phyloP scores from a whole-genome alignment of 2,797 vertebrate genomes.

The Vespertilio murinus region DNA sequence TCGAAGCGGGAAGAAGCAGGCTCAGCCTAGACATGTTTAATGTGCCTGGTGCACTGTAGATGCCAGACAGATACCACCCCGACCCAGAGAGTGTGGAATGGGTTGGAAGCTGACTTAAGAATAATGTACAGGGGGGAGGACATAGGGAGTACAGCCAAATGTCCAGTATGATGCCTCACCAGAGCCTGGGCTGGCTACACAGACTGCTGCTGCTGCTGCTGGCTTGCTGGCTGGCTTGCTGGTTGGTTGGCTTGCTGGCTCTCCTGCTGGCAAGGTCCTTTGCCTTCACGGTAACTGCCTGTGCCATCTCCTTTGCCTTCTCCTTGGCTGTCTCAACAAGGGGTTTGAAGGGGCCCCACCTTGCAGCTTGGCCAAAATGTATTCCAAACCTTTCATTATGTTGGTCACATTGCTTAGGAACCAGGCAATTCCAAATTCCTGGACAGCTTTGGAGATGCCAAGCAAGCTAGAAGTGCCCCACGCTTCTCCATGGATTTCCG shows the following conservation, averaged over 20 bases:
- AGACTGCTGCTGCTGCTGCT: conserved; percentile 81
- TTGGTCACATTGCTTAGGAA: conserved; percentile 96
- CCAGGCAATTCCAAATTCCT: conserved; percentile 96
- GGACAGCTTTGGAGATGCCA: conserved; percentile 93
- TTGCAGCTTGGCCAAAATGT: conserved; percentile 94
- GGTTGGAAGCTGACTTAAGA: conserved; percentile 70
- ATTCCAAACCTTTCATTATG: conserved; percentile 96
- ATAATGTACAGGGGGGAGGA: conserved; percentile 79
- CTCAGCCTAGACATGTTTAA: not conserved
- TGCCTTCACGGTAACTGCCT: conserved; percentile 96
- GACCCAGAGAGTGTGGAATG: not conserved
- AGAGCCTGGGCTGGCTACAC: not conserved
- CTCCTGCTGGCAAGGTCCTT: conserved; percentile 95
- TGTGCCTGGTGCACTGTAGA: not conserved
- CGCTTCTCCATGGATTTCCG: conserved; percentile 93
- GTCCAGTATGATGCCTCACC: conserved; percentile 59
- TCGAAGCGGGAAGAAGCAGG: not conserved
- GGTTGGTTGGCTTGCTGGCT: conserved; percentile 83
- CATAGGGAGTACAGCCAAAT: conserved; percentile 40
- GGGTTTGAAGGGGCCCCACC: conserved; percentile 94
- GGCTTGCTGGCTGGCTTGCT: no score
- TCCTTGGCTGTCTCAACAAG: conserved; percentile 91
- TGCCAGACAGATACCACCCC: not conserved
- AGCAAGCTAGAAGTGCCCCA: conserved; percentile 95
- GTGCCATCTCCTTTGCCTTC: conserved; percentile 93